Evolutionary conservation across 1,140 invertebrate genomes (phyloP), one percentile per base, ranked within the genome.

Genomic region (fruit fly (Drosophila melanogaster)): DNA sequence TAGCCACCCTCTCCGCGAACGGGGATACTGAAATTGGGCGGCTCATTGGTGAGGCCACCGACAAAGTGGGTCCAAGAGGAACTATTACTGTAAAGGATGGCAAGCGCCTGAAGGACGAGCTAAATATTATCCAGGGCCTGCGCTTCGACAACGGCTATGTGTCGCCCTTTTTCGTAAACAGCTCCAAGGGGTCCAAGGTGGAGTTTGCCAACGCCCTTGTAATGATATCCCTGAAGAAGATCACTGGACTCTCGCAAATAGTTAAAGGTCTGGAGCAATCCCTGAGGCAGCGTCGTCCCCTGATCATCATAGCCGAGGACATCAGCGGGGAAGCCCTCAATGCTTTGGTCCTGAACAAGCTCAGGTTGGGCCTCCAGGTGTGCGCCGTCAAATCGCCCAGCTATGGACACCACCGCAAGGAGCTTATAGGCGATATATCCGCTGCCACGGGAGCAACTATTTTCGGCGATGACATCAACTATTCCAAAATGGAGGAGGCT

Each of bases 61-160:
- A 99, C 87, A 97, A 95, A 91, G 96, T 97, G 40, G 99, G 99
- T 2, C 96, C 96, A 73, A 98, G 99, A 90, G 99, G 99, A 57
- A 98, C 99, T 0, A 99, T 99, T 47, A 99, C 99, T 10, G 99
- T 99, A 0, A 99, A 99, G 93, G 99, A 99, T 93, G 98, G 99
- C 11, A 99, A 99, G 93, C 99, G 98, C 0, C 93, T 99, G 15
- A 95, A 94, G 72, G 99, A 99, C 93, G 98, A 99, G 92, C 93
- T 99, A 4, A 98, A 99, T 93, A 81, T 98, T n/a, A 99, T 99
- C 92, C 98, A 99, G 93, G 99, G 99, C 71, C 97, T 99, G 97
- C 99, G 99, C 93, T 99, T 99, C 93, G 99, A 99, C 91, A 95
- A 98, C 76, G 99, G 99, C 62, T 99, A 99, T 92, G 99, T 99